Evolutionary conservation across 2,797 vertebrate genomes (phyloP).

Genomic region (Pangasius djambal): DNA sequence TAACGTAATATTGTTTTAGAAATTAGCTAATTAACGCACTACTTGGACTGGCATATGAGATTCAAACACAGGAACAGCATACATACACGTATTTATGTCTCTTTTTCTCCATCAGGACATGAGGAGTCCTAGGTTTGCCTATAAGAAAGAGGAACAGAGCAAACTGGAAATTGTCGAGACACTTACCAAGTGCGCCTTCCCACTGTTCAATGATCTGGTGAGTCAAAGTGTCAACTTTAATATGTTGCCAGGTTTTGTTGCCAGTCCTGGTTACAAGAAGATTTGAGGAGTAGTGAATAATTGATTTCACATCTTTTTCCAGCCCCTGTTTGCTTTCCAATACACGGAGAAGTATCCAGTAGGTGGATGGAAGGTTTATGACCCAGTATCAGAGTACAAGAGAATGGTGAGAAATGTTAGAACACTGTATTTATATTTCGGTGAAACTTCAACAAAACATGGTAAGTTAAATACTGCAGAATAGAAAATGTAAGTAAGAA

Average conservation of each 20-base stretch:
- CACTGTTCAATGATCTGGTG: slow-evolving; percentile 86
- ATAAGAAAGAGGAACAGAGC: slow-evolving; percentile 85
- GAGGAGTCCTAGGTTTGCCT: slow-evolving; percentile 91
- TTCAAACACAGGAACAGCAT: neutral
- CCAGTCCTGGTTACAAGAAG: neutral
- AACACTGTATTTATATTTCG: neutral
- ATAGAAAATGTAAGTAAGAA: neutral
- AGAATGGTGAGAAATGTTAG: slow-evolving; percentile 81
- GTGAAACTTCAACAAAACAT: neutral
- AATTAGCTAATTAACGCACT: neutral
- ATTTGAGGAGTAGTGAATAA: slow-evolving; percentile 15
- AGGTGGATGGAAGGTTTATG: slow-evolving; percentile 96
- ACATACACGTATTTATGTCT: neutral
- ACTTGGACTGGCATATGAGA: neutral
- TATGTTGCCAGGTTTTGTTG: neutral
- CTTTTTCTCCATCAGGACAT: slow-evolving; percentile 82
- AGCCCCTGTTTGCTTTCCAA: slow-evolving; percentile 89
- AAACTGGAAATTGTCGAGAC: slow-evolving; percentile 86
- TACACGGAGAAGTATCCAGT: slow-evolving; percentile 90
- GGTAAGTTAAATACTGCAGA: neutral
- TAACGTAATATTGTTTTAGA: neutral
- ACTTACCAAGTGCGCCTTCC: slow-evolving; percentile 84
- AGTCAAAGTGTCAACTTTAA: slow-evolving; percentile 47
- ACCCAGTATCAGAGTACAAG: slow-evolving; percentile 87
- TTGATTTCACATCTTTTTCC: slow-evolving; percentile 46